These are phyloP conservation scores for Apamea anceps DNA, from an alignment of 2,888 invertebrate genomes.

Conservation along the genomic window DNA sequence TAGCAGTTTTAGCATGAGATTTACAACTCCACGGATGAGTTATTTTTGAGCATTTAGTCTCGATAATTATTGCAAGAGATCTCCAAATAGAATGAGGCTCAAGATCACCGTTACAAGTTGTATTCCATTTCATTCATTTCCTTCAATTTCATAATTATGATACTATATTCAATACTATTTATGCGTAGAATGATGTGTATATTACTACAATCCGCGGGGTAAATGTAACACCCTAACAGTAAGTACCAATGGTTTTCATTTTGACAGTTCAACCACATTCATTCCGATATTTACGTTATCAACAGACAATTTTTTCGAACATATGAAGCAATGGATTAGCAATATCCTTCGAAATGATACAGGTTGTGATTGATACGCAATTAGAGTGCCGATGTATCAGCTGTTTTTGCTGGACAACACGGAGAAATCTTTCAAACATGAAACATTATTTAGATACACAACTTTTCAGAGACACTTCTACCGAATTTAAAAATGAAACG, in stretches of 20 bases:
- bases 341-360: too few species aligned
- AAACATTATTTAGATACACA: not conserved
- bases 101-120: not conserved
- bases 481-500: slow-evolving; percentile 1
- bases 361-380: too few species aligned
- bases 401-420: not conserved
- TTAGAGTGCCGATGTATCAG: not conserved
- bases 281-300: too few species aligned
- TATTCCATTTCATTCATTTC: not conserved
- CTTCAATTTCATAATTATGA: not conserved
- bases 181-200: not conserved
- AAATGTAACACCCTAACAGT: too few species aligned
- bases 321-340: too few species aligned
- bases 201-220: too few species aligned
- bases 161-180: not conserved
- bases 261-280: too few species aligned
- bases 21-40: not conserved
- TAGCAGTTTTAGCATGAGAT: too few species aligned
- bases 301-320: too few species aligned
- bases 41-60: not conserved
- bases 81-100: not conserved
- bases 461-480: not conserved
- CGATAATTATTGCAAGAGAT: not conserved
- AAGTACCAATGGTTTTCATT: too few species aligned
- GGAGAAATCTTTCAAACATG: not conserved